A percentile compares a stretch with the other conserved stretches of the same genome.
Conservation (phyloP, 1,140 invertebrate species). For the Latrodectus geometricus region DNA sequence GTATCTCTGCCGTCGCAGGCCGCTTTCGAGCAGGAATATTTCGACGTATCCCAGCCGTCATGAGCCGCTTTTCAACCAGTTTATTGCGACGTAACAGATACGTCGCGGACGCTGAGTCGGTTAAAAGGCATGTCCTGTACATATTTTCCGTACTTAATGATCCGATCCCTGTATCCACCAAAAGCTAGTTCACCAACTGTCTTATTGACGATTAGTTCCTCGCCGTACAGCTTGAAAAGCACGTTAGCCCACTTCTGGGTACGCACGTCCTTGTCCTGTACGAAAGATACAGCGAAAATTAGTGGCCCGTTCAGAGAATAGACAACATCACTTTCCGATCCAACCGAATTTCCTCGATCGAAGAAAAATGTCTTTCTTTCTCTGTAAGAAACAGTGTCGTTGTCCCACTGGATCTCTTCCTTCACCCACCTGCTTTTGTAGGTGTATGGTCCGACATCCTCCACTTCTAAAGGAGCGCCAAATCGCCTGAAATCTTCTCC, state of each 20-base stretch:
- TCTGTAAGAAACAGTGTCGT: conserved; percentile 89
- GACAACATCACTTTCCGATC: conserved; percentile 79
- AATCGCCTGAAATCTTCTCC: conserved; percentile 84
- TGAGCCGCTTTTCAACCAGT: too few relatives aligned
- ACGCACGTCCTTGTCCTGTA: background rate
- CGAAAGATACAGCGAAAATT: conserved; percentile 68
- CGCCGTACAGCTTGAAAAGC: background rate
- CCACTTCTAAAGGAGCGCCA: conserved; percentile 80
- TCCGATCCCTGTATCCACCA: conserved; percentile 74
- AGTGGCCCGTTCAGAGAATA: conserved; percentile 92
- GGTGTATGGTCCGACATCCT: conserved; percentile 86
- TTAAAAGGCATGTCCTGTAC: conserved; percentile 36
- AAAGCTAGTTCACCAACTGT: conserved; percentile 87
- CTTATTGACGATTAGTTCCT: conserved; percentile 80
- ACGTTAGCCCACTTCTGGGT: background rate
- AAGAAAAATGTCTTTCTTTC: conserved; percentile 87
- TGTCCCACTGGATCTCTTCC: conserved; percentile 80
- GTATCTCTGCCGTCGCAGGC: too few relatives aligned
- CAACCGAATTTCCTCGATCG: conserved; percentile 84
- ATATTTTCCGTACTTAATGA: conserved; percentile 36
- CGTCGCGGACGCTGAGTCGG: too few relatives aligned
- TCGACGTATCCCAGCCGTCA: too few relatives aligned
- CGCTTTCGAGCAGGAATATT: too few relatives aligned
- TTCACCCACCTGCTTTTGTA: conserved; percentile 86
- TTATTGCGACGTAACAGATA: too few relatives aligned